Conservation (phyloP, 2,797 vertebrate genomes). For the Lophius americanus region DNA sequence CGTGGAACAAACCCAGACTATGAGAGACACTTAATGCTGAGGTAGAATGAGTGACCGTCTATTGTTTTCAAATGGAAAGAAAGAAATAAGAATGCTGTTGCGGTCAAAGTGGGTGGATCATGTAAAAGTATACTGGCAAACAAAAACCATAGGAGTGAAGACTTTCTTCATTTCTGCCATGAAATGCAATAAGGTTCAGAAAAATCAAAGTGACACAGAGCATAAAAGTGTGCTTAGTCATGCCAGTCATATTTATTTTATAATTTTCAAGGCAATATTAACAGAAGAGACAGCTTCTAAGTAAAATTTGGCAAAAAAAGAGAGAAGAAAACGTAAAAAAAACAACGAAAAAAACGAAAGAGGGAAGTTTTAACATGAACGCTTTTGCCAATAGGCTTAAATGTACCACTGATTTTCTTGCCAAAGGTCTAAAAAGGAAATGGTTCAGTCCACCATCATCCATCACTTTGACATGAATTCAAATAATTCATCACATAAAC, state of each 20-base stretch:
- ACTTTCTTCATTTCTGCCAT: neutral
- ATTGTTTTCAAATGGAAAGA: neutral
- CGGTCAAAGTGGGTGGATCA: neutral
- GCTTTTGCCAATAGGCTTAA: slow-evolving; percentile 11
- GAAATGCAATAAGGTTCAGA: neutral
- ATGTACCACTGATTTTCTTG: too few species aligned
- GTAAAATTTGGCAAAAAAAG: slow-evolving; percentile 35
- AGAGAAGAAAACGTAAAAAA: slow-evolving; percentile 16
- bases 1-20: neutral
- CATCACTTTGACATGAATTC: slow-evolving; percentile 23
- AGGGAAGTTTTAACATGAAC: slow-evolving; percentile 4
- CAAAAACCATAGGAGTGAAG: slow-evolving; percentile 6
- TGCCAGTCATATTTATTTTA: slow-evolving; percentile 77
- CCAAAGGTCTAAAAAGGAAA: slow-evolving; percentile 23
- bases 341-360: slow-evolving; percentile 33
- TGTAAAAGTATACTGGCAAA: neutral
- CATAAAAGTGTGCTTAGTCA: slow-evolving; percentile 59
- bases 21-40: neutral
- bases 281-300: slow-evolving; percentile 44
- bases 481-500: slow-evolving; percentile 63
- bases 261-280: slow-evolving; percentile 50
- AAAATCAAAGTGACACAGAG: neutral
- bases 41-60: neutral
- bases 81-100: neutral
- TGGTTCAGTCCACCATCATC: slow-evolving; percentile 16